Conservation (phyloP, 2,888 invertebrate genomes). For the Clivina fossor region DNA sequence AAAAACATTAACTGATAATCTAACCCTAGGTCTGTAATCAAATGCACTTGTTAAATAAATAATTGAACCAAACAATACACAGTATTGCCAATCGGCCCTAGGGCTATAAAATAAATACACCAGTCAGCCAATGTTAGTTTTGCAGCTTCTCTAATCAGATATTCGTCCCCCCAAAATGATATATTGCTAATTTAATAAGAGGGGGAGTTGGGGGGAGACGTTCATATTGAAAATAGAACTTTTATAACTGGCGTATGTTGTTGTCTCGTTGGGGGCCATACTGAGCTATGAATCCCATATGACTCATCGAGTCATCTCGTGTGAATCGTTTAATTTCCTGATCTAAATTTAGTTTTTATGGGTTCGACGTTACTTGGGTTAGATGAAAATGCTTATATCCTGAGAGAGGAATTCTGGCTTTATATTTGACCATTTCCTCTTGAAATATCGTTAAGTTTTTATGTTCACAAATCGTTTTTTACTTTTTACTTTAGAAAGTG, state of each 20-base stretch:
- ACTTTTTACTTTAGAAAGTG: no score
- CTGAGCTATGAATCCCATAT: slow-evolving; percentile 4
- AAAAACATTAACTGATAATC: no score
- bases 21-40: not conserved
- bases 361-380: not conserved
- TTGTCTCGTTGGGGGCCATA: slow-evolving; percentile 4
- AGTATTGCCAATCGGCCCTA: not conserved
- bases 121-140: not conserved
- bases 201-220: no score
- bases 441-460: no score
- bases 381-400: no score
- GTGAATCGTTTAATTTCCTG: slow-evolving; percentile 29
- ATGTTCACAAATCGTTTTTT: no score
- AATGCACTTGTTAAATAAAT: no score
- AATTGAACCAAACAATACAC: no score
- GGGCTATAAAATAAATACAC: not conserved
- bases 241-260: slow-evolving; percentile 19
- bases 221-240: slow-evolving; percentile 21
- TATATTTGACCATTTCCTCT: no score
- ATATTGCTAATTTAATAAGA: slow-evolving; percentile 28
- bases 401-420: no score
- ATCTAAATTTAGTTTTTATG: slow-evolving; percentile 28
- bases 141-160: not conserved
- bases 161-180: slow-evolving; percentile 19
- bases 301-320: slow-evolving; percentile 26